A percentile compares a stretch with the other conserved stretches of the same genome.
phyloP scores from a whole-genome alignment of 2,888 invertebrate genomes.

The Siphonodentalium dalli region DNA sequence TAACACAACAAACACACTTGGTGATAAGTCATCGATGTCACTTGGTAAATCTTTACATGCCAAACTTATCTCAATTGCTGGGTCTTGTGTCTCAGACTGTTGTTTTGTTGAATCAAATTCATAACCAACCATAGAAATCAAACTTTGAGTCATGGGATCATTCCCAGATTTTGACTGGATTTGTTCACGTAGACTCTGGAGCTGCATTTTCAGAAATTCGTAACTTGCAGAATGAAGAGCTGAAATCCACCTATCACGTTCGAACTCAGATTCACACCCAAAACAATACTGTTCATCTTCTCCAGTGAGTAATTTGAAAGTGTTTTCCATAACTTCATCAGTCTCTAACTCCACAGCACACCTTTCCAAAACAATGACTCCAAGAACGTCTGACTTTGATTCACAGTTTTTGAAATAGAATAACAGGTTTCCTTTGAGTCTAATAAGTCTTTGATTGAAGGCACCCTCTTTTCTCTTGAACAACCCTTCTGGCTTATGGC shows the following conservation, averaged over 20 bases:
- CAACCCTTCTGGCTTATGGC: constrained; percentile 89
- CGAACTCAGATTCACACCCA: constrained; percentile 80
- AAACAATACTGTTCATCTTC: constrained; percentile 79
- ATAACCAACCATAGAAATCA: no score
- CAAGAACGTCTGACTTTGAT: constrained; percentile 85
- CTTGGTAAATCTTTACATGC: constrained; percentile 90
- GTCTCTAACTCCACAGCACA: constrained; percentile 78
- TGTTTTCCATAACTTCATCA: constrained; percentile 64
- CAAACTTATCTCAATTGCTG: no score
- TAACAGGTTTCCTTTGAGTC: constrained; percentile 88
- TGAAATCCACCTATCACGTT: constrained; percentile 86
- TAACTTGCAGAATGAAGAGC: constrained; percentile 85
- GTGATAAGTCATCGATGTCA: constrained; percentile 84
- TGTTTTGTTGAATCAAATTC: no score
- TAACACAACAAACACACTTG: constrained; percentile 82
- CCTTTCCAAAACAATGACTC: constrained; percentile 87
- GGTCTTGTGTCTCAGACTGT: no score
- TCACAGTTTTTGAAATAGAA: constrained; percentile 92
- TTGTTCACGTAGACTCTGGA: constrained; percentile 67
- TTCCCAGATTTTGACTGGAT: constrained; percentile 56
- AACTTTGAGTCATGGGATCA: constrained; percentile 53
- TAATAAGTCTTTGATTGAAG: constrained; percentile 85
- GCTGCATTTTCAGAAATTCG: constrained; percentile 79
- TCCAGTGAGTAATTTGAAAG: no score
- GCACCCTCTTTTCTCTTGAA: constrained; percentile 93